Conservation (phyloP, 2,888 invertebrate species). For the Pseudococcus longispinus region DNA sequence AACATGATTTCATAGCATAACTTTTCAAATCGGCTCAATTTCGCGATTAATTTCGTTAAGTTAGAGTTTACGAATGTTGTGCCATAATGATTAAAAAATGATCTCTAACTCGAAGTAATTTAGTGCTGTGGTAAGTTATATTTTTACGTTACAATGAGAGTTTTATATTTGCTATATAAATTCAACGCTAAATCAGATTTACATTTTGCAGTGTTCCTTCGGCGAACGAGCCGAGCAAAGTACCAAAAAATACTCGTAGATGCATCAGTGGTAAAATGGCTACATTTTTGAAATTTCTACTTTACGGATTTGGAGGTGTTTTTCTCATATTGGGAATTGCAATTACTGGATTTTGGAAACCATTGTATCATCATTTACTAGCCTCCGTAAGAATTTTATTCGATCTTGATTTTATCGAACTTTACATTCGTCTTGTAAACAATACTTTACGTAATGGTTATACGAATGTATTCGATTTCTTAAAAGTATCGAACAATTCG, state of each 20-base stretch:
- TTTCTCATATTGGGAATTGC: slow-evolving; percentile 2
- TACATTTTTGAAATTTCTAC: neutral
- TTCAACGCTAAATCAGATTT: neutral
- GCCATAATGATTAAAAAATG: neutral
- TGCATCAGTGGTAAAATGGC: slow-evolving; percentile 20
- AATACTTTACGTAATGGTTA: neutral
- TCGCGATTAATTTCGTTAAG: neutral
- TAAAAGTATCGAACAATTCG: neutral
- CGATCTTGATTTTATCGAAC: neutral
- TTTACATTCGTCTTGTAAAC: neutral
- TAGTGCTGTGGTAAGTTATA: neutral
- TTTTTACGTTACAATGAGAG: neutral
- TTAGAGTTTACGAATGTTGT: neutral
- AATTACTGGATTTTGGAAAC: slow-evolving; percentile 44
- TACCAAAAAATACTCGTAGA: slow-evolving; percentile 3
- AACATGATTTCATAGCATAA: neutral
- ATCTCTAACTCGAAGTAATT: neutral
- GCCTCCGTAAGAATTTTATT: neutral
- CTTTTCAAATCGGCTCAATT: neutral
- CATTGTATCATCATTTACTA: slow-evolving; percentile 19
- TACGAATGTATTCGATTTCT: neutral
- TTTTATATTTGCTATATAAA: neutral
- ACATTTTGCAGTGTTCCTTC: neutral
- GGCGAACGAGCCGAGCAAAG: neutral
- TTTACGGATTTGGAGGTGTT: slow-evolving; percentile 45